Evolutionary conservation across 2,113 vertebrate genomes (phyloP).

Genomic region (Peromyscus polionotus): DNA sequence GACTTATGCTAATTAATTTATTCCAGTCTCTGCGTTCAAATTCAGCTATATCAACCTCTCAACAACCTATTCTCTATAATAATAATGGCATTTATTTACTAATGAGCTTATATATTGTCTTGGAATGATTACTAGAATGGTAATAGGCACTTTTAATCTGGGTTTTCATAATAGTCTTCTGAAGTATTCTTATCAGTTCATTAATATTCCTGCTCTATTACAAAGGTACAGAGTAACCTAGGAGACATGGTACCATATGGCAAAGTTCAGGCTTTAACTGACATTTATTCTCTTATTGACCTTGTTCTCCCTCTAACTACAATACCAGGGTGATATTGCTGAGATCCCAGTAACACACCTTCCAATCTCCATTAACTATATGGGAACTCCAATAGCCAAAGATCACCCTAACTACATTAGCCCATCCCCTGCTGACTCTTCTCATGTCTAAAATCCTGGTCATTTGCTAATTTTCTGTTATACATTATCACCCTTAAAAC

Average conservation of each 20-base stretch:
- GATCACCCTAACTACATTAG: rapidly evolving
- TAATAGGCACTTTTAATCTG: background rate
- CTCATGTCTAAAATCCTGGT: background rate
- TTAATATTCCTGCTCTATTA: background rate
- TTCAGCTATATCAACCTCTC: background rate
- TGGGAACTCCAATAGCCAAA: background rate
- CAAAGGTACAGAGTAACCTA: background rate
- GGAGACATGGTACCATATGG: background rate
- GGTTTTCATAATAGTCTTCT: background rate
- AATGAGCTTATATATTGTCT: background rate
- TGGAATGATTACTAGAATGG: background rate
- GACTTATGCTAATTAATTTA: background rate
- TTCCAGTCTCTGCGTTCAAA: background rate
- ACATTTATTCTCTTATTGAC: background rate
- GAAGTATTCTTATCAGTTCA: too few relatives aligned
- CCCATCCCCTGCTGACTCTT: background rate
- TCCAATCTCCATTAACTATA: background rate
- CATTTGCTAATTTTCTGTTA: background rate
- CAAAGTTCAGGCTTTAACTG: background rate
- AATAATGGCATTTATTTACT: background rate
- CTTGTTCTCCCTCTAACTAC: background rate
- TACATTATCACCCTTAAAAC: background rate
- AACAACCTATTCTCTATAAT: background rate
- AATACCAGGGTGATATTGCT: background rate
- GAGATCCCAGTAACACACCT: rapidly evolving